Conservation (phyloP, 2,113 vertebrate genomes). For the Axis porcinus region DNA sequence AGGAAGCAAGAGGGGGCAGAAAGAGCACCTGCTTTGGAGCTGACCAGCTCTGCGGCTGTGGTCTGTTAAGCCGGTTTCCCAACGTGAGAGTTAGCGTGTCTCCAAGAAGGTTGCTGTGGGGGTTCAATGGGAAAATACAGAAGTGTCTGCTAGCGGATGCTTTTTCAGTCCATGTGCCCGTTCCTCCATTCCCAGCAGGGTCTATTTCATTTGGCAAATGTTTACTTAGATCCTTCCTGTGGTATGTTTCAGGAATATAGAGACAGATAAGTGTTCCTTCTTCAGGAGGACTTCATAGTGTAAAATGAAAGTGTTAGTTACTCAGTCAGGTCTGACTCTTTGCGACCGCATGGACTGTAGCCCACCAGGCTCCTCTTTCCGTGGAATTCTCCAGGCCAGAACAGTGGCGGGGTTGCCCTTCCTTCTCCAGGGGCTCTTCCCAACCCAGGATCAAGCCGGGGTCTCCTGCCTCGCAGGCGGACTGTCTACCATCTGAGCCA, state of each 20-base stretch:
- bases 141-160: fast-evolving
- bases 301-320: neutral
- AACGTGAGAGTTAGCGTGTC: neutral
- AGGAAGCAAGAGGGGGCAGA: neutral
- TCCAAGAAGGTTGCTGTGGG: neutral
- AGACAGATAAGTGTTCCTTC: neutral
- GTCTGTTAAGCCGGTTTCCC: neutral
- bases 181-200: neutral
- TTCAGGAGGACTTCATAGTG: neutral
- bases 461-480: neutral
- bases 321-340: neutral
- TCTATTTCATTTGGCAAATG: neutral
- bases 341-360: neutral
- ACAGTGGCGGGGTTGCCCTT: neutral
- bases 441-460: neutral
- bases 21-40: too few species aligned
- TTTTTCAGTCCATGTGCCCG: neutral
- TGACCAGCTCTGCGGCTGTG: neutral
- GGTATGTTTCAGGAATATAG: neutral
- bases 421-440: neutral
- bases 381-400: neutral
- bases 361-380: neutral
- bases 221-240: neutral
- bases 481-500: neutral
- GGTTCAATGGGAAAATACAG: neutral